phyloP scores from a whole-genome alignment of 2,888 invertebrate genomes.

The Chaetogeoica ovagalla region DNA sequence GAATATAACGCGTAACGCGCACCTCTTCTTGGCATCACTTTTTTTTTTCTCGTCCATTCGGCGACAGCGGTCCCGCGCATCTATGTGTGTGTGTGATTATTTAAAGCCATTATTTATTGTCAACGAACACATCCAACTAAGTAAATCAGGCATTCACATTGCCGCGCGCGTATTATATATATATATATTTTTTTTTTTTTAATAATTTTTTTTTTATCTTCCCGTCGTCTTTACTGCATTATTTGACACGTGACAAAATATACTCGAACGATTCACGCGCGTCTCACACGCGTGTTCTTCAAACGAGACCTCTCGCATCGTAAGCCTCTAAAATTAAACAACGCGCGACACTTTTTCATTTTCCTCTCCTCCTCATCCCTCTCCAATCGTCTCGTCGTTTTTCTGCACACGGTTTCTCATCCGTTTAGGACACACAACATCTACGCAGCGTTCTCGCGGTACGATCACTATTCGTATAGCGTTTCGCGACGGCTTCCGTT shows the following conservation, averaged over 20 bases:
- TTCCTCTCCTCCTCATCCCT: no score
- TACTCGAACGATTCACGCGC: background rate
- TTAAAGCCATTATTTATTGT: conserved; percentile 44
- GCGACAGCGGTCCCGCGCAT: background rate
- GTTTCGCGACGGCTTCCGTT: no score
- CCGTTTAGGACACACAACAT: no score
- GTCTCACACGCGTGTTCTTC: background rate
- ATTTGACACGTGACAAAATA: background rate
- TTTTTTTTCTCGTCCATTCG: background rate
- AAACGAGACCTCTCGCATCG: background rate
- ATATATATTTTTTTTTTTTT: background rate
- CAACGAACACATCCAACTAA: conserved; percentile 20
- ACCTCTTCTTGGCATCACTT: conserved; percentile 5
- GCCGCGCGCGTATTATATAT: background rate
- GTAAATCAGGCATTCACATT: conserved; percentile 35
- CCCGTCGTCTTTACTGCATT: background rate
- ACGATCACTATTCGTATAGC: no score
- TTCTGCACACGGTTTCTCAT: no score
- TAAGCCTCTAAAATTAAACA: conserved; percentile 4
- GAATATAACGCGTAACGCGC: background rate
- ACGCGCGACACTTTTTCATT: no score
- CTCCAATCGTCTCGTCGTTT: no score
- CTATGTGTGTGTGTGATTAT: conserved; percentile 19
- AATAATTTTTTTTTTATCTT: background rate
- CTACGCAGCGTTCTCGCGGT: no score